Evolutionary conservation across 2,888 invertebrate species (phyloP).

Genomic region (Griposia aprilina): DNA sequence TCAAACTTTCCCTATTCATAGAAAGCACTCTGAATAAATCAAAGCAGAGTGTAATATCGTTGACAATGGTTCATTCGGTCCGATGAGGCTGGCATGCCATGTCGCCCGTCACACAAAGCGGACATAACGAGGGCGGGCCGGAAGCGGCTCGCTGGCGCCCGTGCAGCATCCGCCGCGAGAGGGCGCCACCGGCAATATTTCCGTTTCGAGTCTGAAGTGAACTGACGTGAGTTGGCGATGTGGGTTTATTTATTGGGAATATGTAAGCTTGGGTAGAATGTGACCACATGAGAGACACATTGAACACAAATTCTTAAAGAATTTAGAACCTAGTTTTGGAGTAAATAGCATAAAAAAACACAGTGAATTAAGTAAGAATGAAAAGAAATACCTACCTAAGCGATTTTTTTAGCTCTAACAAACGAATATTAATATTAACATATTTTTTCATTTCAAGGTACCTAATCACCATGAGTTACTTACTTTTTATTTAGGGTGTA

Average conservation of each 20-base stretch:
- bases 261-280: background rate
- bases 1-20: constrained; percentile 46
- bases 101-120: constrained; percentile 75
- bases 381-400: background rate
- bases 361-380: background rate
- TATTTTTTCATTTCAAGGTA: background rate
- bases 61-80: constrained; percentile 73
- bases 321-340: background rate
- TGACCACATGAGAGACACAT: background rate
- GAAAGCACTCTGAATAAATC: constrained; percentile 66
- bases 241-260: constrained; percentile 52
- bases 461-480: background rate
- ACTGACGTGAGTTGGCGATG: constrained; percentile 52
- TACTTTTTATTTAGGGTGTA: background rate
- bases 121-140: constrained; percentile 83
- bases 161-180: constrained; percentile 76
- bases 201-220: constrained; percentile 69
- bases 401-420: background rate
- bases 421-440: background rate
- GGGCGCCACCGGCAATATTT: constrained; percentile 80
- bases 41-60: constrained; percentile 70
- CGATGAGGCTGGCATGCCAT: constrained; percentile 64
- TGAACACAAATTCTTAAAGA: background rate
- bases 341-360: background rate
- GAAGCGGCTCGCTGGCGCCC: constrained; percentile 78